phyloP scores from a whole-genome alignment of 1,140 invertebrate species.

The Subanguina moxae region DNA sequence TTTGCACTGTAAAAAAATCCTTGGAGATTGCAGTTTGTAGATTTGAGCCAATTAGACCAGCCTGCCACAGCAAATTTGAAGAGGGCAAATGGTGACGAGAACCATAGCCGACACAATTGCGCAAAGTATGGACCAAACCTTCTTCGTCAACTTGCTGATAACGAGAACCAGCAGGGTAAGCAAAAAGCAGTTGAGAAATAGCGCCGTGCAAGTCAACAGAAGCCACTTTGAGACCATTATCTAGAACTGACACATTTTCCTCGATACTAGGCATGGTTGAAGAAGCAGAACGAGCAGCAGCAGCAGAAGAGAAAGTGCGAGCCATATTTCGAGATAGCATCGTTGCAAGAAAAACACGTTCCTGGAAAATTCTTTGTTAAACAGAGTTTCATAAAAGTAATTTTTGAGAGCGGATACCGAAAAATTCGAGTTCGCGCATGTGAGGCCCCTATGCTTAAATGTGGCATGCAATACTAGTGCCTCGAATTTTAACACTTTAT shows the following conservation, averaged over 20 bases:
- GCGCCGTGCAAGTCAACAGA: constrained; percentile 49
- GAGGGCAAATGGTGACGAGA: constrained; percentile 48
- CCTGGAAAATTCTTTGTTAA: too few species aligned
- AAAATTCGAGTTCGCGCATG: too few species aligned
- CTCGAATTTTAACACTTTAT: too few species aligned
- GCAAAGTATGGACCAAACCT: constrained; percentile 50
- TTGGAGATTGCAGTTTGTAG: constrained; percentile 38
- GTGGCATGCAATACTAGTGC: too few species aligned
- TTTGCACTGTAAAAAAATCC: constrained; percentile 45
- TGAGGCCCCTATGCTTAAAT: too few species aligned
- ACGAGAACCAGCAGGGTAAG: constrained; percentile 55
- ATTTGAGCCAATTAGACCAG: constrained; percentile 35
- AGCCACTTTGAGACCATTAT: constrained; percentile 50
- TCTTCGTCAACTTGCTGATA: constrained; percentile 52
- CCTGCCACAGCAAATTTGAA: constrained; percentile 54
- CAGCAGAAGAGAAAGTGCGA: background rate
- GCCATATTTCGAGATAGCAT: background rate
- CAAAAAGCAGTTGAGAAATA: constrained; percentile 49
- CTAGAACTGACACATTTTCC: constrained; percentile 46
- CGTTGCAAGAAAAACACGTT: too few species aligned
- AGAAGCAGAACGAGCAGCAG: constrained; percentile 3
- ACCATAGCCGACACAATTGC: constrained; percentile 51
- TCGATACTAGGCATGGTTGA: constrained; percentile 15
- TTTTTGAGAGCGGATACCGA: too few species aligned
- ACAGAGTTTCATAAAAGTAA: too few species aligned